Conservation (phyloP, 2,113 vertebrate genomes). For the Aegotheles bennettii region DNA sequence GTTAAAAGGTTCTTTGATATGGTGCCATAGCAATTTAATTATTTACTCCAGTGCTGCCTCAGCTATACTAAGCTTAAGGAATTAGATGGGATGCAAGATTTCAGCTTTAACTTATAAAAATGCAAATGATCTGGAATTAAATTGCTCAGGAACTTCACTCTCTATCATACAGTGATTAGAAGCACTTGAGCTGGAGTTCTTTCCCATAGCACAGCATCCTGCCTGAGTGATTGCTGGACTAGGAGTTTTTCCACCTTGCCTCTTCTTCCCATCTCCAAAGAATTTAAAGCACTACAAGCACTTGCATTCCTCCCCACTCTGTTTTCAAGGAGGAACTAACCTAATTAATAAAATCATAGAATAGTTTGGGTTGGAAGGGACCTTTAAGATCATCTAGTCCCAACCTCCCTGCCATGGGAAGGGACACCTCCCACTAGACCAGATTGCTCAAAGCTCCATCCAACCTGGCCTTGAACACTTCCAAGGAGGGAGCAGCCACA, state of each 20-base stretch:
- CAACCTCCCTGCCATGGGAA: no score
- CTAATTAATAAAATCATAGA: no score
- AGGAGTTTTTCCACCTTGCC: neutral
- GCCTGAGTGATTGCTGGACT: neutral
- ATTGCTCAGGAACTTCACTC: neutral
- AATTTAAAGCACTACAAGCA: neutral
- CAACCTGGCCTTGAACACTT: no score
- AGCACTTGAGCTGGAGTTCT: neutral
- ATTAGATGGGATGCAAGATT: conserved; percentile 11
- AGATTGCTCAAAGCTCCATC: no score
- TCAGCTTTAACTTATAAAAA: conserved; percentile 24
- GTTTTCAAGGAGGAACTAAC: neutral
- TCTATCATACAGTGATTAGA: neutral
- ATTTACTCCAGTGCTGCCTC: neutral
- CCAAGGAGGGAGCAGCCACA: no score
- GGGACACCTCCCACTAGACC: no score
- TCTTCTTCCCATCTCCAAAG: neutral
- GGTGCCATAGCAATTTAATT: neutral
- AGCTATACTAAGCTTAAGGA: conserved; percentile 2
- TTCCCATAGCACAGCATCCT: neutral
- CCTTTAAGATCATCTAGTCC: no score
- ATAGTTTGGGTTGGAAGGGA: no score
- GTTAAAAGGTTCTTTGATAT: neutral
- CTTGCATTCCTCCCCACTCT: neutral
- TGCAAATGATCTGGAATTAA: conserved; percentile 25